Percentiles rank a stretch among this genome's conserved stretches.
phyloP scores from a whole-genome alignment of 2,797 vertebrate genomes.

The Brachyrhaphis roseni region DNA sequence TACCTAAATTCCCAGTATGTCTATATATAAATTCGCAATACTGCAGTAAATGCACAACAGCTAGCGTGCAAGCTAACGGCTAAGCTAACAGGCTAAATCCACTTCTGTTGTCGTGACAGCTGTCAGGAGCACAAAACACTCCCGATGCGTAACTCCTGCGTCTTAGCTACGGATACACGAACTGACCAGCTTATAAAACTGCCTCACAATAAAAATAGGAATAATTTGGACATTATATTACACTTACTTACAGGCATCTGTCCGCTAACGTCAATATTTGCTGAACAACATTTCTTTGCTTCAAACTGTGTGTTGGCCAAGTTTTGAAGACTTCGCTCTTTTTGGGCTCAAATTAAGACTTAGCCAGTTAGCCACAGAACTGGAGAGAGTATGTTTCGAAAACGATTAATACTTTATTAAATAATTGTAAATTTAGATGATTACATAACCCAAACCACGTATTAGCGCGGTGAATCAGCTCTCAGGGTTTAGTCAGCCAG shows the following conservation, averaged over 20 bases:
- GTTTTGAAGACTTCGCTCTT: conserved; percentile 79
- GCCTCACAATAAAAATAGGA: neutral
- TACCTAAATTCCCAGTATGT: neutral
- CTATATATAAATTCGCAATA: conserved; percentile 6
- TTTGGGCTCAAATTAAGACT: conserved; percentile 75
- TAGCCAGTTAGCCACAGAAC: conserved; percentile 72
- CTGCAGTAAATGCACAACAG: conserved; percentile 27
- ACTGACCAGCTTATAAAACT: conserved; percentile 17
- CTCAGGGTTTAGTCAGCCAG: conserved; percentile 40
- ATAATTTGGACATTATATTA: neutral
- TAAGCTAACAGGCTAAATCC: conserved; percentile 67
- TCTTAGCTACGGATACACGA: conserved; percentile 40
- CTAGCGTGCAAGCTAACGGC: conserved; percentile 63
- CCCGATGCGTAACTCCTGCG: conserved; percentile 60
- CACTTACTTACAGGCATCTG: conserved; percentile 29
- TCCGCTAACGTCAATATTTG: conserved; percentile 38
- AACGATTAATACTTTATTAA: conserved; percentile 40
- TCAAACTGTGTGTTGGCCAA: conserved; percentile 76
- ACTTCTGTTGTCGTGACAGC: conserved; percentile 81
- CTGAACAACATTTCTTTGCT: conserved; percentile 48
- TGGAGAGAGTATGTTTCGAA: conserved; percentile 67
- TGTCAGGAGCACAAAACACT: conserved; percentile 78
- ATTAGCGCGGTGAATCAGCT: conserved; percentile 11
- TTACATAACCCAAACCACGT: conserved; percentile 5
- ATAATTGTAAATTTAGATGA: conserved; percentile 18